Conservation (phyloP, 2,888 invertebrate species). For the Chrysina gloriosa region DNA sequence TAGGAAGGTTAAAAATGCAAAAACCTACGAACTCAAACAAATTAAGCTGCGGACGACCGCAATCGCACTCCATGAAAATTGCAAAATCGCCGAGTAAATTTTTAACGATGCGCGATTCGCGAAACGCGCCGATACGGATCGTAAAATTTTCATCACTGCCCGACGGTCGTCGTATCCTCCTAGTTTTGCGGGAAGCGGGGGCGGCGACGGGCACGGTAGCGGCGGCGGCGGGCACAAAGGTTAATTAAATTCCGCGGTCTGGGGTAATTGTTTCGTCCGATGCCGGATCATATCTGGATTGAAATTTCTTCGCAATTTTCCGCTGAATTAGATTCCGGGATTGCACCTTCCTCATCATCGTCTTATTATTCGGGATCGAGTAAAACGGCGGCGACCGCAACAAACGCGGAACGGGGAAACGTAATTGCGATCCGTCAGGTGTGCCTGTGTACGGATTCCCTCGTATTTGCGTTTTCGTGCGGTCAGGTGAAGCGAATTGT, state of each 20-base stretch:
- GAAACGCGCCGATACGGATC: conserved; percentile 24
- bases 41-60: too few relatives aligned
- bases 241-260: conserved; percentile 50
- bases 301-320: conserved; percentile 52
- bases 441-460: too few relatives aligned
- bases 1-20: too few relatives aligned
- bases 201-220: conserved; percentile 31
- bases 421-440: too few relatives aligned
- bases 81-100: background rate
- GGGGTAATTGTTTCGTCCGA: conserved; percentile 42
- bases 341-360: too few relatives aligned
- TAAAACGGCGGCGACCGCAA: too few relatives aligned
- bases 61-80: background rate
- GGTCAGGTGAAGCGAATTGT: too few relatives aligned
- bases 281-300: conserved; percentile 46
- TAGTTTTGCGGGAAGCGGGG: too few relatives aligned
- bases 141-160: conserved; percentile 41
- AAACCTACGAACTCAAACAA: too few relatives aligned
- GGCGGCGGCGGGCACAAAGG: conserved; percentile 44
- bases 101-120: conserved; percentile 11
- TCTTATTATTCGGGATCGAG: too few relatives aligned
- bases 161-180: conserved; percentile 21
- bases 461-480: too few relatives aligned
- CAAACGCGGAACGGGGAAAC: too few relatives aligned
- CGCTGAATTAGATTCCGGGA: conserved; percentile 48